These are phyloP conservation scores for Pelusios castaneus DNA, from an alignment of 2,113 vertebrate species.

Conservation along the genomic window DNA sequence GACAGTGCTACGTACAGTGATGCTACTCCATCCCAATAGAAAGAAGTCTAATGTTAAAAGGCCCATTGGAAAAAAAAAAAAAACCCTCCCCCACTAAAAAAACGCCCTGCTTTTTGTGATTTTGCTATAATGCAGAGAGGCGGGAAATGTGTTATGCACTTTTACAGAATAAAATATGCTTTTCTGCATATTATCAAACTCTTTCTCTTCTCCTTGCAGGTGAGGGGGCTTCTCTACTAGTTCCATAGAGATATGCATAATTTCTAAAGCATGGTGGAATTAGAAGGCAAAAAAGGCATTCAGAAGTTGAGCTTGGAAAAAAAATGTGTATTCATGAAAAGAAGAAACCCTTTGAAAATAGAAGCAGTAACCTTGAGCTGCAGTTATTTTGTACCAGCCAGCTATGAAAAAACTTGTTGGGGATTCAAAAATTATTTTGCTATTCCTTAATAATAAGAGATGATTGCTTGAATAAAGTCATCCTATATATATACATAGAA, in stretches of 20 bases:
- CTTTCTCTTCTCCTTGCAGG: not conserved
- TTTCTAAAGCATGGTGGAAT: not conserved
- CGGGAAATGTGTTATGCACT: not conserved
- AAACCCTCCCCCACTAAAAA: too few relatives aligned
- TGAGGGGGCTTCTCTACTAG: not conserved
- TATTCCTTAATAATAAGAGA: not conserved
- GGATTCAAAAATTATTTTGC: not conserved
- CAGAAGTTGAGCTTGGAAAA: not conserved
- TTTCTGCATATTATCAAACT: not conserved
- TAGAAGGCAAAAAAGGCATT: not conserved
- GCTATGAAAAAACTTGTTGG: not conserved
- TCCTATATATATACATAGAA: not conserved
- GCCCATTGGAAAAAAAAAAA: not conserved
- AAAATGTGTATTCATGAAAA: not conserved
- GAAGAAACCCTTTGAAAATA: not conserved
- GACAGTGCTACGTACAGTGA: not conserved
- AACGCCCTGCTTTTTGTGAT: not conserved
- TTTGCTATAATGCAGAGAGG: not conserved
- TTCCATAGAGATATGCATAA: not conserved
- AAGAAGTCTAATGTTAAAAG: not conserved
- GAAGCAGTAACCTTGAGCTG: not conserved
- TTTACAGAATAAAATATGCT: not conserved
- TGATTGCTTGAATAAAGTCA: not conserved
- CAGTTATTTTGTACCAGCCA: not conserved
- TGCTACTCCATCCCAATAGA: not conserved